These are phyloP conservation scores for Morphnarchus princeps DNA, from an alignment of 2,113 vertebrate species.

Conservation along the genomic window DNA sequence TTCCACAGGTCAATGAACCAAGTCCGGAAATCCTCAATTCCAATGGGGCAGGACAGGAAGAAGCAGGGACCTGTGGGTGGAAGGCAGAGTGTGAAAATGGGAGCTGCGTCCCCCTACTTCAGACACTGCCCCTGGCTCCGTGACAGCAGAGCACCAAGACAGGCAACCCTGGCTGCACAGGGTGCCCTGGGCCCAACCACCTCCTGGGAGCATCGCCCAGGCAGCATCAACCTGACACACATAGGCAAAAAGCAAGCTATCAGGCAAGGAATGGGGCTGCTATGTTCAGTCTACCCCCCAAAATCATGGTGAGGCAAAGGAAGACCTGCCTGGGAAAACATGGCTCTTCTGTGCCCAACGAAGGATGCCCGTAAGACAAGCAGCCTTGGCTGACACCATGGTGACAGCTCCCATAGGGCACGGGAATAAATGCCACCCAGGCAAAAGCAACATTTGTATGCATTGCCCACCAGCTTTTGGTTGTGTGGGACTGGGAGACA, in stretches of 20 bases:
- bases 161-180: background rate
- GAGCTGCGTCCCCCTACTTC: background rate
- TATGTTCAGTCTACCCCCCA: background rate
- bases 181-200: background rate
- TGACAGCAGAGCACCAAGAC: background rate
- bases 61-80: slow-evolving; percentile 87
- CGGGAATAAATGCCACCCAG: background rate
- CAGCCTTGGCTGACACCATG: background rate
- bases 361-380: too few species aligned
- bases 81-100: background rate
- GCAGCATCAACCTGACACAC: background rate
- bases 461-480: background rate
- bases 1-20: slow-evolving; percentile 99
- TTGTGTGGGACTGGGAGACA: background rate
- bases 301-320: background rate
- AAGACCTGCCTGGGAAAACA: background rate
- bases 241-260: background rate
- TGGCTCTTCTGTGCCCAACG: rapidly evolving
- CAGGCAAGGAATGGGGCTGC: background rate
- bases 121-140: rapidly evolving
- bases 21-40: slow-evolving; percentile 89
- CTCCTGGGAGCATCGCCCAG: background rate
- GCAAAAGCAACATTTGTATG: background rate
- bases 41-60: slow-evolving; percentile 93
- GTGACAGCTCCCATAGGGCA: background rate